A percentile compares a stretch with the other conserved stretches of the same genome.
Conservation (phyloP, 2,797 vertebrate species). For the Pseudomugil gertrudae region DNA sequence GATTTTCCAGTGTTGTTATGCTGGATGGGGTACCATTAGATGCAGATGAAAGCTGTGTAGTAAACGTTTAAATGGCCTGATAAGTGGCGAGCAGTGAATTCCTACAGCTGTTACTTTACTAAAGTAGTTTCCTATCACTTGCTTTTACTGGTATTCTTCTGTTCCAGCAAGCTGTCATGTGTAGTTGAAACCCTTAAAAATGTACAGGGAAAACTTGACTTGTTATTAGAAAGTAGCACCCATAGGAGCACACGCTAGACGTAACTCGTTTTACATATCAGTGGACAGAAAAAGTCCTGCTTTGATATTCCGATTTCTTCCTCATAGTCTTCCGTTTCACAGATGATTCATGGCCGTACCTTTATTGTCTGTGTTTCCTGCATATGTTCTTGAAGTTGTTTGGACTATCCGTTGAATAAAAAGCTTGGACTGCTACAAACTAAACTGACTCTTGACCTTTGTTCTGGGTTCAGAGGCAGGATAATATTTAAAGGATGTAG, state of each 20-base stretch:
- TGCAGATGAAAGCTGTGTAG: conserved; percentile 2
- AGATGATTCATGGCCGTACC: conserved; percentile 44
- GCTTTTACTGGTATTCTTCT: neutral
- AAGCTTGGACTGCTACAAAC: conserved; percentile 54
- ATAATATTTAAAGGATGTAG: conserved; percentile 6
- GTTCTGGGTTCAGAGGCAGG: neutral
- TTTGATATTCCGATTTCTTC: conserved; percentile 54
- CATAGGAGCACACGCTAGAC: neutral
- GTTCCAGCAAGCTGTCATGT: conserved; percentile 3
- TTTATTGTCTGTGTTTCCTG: conserved; percentile 62
- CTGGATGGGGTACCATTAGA: neutral
- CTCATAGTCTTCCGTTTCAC: conserved; percentile 50
- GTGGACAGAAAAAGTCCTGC: conserved; percentile 22
- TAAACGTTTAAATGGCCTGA: neutral
- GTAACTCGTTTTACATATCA: conserved; percentile 34
- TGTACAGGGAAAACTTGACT: neutral
- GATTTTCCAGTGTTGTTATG: neutral
- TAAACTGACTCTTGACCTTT: conserved; percentile 13
- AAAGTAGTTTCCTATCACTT: neutral
- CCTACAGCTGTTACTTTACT: neutral
- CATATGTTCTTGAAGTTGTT: conserved; percentile 71
- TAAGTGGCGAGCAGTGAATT: no score
- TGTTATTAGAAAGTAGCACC: conserved; percentile 34
- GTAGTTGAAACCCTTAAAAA: neutral
- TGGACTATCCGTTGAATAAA: conserved; percentile 65